A percentile compares a stretch with the other conserved stretches of the same genome.
Evolutionary conservation across 1,140 invertebrate species (phyloP).

Genomic region (Chrysoperla carnea): DNA sequence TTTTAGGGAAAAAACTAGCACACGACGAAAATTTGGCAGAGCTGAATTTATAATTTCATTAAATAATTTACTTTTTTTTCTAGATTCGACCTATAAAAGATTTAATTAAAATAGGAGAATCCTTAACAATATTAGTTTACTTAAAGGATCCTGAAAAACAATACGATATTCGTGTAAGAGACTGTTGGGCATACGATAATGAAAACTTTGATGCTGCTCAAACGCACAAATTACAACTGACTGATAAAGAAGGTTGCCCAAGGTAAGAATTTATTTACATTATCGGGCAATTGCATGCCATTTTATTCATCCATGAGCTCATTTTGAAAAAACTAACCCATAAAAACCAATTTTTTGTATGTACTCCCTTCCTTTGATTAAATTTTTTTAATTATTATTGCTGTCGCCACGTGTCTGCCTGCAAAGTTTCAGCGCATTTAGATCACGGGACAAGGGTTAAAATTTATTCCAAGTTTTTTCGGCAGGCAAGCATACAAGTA

Average conservation of each 20-base stretch:
- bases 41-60: too few species aligned
- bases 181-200: conserved; percentile 51
- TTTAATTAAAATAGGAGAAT: conserved; percentile 48
- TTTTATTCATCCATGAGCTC: not conserved
- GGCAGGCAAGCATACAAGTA: too few species aligned
- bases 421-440: too few species aligned
- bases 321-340: too few species aligned
- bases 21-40: too few species aligned
- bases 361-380: too few species aligned
- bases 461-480: too few species aligned
- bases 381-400: too few species aligned
- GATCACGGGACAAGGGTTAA: too few species aligned
- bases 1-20: too few species aligned
- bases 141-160: conserved; percentile 39
- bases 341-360: too few species aligned
- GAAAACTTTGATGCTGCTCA: conserved; percentile 38
- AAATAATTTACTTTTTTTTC: conserved; percentile 7
- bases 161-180: conserved; percentile 47
- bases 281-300: not conserved
- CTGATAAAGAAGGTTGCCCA: conserved; percentile 43
- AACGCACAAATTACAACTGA: conserved; percentile 41
- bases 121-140: conserved; percentile 47
- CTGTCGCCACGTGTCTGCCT: too few species aligned
- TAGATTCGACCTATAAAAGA: conserved; percentile 36
- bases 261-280: conserved; percentile 24